These are phyloP conservation scores for Neoniphon sammara DNA, from an alignment of 2,797 vertebrate species.

Conservation along the genomic window DNA sequence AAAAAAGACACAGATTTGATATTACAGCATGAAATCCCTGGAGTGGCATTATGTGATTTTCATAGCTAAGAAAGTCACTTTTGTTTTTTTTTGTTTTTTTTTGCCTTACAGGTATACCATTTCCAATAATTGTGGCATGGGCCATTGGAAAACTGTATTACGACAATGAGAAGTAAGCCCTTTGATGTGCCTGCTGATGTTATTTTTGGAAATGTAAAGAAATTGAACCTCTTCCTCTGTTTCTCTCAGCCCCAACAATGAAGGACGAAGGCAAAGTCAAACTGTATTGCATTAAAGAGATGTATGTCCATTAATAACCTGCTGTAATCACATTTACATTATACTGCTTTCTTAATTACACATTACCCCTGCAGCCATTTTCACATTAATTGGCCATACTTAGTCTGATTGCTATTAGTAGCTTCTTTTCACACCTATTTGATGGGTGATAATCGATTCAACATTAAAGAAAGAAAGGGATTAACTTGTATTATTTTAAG, in stretches of 20 bases:
- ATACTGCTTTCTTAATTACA: conserved; percentile 45
- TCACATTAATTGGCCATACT: conserved; percentile 5
- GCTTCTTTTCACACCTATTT: conserved; percentile 3
- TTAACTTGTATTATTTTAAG: neutral
- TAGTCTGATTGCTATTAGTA: conserved; percentile 11
- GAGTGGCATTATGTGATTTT: conserved; percentile 38
- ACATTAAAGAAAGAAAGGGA: neutral
- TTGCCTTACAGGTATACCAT: conserved; percentile 89
- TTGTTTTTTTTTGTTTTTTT: neutral
- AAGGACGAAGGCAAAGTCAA: conserved; percentile 51
- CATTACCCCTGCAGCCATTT: conserved; percentile 14
- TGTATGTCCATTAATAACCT: conserved; percentile 61
- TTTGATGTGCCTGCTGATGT: conserved; percentile 20
- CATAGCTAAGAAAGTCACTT: conserved; percentile 43
- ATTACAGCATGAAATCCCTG: conserved; percentile 47
- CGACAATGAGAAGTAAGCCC: conserved; percentile 96
- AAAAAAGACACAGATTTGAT: conserved; percentile 34
- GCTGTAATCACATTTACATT: conserved; percentile 58
- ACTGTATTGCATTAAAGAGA: conserved; percentile 45
- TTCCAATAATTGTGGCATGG: conserved; percentile 96
- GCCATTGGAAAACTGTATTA: conserved; percentile 97
- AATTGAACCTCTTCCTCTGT: neutral
- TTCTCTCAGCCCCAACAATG: neutral
- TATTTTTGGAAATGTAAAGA: conserved; percentile 10
- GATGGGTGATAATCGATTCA: conserved; percentile 7